Base-by-base conservation (phyloP, 1,140 invertebrate genomes). In the Triops cancriformis region DNA sequence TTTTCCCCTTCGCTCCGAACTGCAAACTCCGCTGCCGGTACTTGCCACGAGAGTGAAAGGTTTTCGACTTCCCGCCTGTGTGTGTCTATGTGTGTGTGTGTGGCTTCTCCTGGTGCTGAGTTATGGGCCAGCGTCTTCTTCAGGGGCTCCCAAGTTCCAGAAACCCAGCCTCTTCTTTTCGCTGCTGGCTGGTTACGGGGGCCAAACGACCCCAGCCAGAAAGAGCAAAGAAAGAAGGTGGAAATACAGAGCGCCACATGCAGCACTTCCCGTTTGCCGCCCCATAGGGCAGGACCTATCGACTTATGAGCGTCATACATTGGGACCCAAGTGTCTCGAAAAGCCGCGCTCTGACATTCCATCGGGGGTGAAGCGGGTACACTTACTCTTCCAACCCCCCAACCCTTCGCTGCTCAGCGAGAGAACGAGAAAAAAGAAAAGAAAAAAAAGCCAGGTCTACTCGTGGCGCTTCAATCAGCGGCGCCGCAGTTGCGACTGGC, bases 281-380 rank as follows among this genome's bases (percentile, higher is more conserved):
- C 51, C 51, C 51, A 64, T 64, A 64, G 51, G 51, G 51, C 51
- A 64, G 51, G 51, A 64, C 51, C 51, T 64, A 64, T 64, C 51
- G 51, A 64, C 51, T 64, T 64, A 64, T 64, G 51, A 64, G 10
- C 51, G 51, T 64, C 51, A 64, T 64, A 64, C 51, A 64, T 64
- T 64, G 10, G 51, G 51, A 2, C 0, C 51, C 51, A 10, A 64
- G 51, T 64, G 51, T 64, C 51, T 64, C 51, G 9, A 64, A 64
- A 64, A 64, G 51, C 51, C 51, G 51, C 51, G 51, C 51, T 64
- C 51, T 64, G 51, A 64, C 51, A 64, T 64, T 64, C 51, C 51
- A 64, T 64, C 51, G 51, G 51, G 51, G n/a, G 51, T 18, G 51
- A 23, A 23, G 43, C 1, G 14, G 51, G 51, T 64, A 14, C 51